These are phyloP conservation scores for Chymomyza costata DNA, from an alignment of 1,140 invertebrate species.

Conservation along the genomic window DNA sequence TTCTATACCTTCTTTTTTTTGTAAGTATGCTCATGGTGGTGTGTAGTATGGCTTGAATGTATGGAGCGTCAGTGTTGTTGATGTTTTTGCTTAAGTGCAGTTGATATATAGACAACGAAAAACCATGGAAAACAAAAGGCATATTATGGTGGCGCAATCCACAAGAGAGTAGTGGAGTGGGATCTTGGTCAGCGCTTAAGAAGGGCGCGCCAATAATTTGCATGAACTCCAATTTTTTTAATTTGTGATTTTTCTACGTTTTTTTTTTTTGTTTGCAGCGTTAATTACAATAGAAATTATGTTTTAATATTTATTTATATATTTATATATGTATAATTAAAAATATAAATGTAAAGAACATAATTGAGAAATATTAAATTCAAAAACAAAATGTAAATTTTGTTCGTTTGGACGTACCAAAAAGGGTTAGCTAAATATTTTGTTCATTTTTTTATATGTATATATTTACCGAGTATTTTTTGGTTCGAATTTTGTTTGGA, in stretches of 20 bases:
- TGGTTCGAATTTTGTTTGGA: constrained; percentile 57
- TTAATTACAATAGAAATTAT: constrained; percentile 68
- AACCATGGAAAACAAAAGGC: constrained; percentile 27
- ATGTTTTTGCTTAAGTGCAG: neutral
- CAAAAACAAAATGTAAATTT: constrained; percentile 40
- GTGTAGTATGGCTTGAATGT: constrained; percentile 29
- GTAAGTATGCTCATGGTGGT: constrained; percentile 33
- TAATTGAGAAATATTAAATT: constrained; percentile 34
- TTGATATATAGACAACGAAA: constrained; percentile 20
- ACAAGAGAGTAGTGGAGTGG: constrained; percentile 25
- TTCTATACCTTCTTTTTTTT: constrained; percentile 26
- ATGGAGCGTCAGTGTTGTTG: constrained; percentile 14
- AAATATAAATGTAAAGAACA: constrained; percentile 50
- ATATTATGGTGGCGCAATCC: constrained; percentile 10
- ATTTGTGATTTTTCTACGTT: constrained; percentile 22
- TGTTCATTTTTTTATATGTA: constrained; percentile 18
- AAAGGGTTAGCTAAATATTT: constrained; percentile 37
- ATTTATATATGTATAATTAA: constrained; percentile 65
- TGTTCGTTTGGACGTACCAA: constrained; percentile 41
- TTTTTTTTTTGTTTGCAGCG: constrained; percentile 49
- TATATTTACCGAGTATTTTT: constrained; percentile 63
- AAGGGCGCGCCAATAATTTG: constrained; percentile 20
- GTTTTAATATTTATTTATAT: constrained; percentile 52
- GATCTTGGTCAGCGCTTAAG: neutral
- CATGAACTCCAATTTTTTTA: constrained; percentile 25